These are phyloP conservation scores for Gryllus bimaculatus DNA, from an alignment of 1,140 invertebrate genomes.

Conservation along the genomic window DNA sequence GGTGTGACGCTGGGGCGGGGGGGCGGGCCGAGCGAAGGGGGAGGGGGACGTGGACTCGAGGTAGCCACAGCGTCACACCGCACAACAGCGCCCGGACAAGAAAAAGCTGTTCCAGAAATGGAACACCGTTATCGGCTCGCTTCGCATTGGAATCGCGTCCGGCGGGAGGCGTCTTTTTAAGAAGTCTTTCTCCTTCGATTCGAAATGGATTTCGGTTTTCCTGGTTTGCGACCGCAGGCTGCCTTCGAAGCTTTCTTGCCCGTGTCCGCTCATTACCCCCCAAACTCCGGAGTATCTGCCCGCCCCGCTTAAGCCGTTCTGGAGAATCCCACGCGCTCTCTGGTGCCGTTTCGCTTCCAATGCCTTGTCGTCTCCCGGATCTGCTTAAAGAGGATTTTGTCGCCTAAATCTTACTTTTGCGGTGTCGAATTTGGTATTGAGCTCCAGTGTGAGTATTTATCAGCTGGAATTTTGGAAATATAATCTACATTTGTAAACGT, in stretches of 20 bases:
- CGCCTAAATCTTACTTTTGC: not conserved
- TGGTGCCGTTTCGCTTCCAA: not conserved
- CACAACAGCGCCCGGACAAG: not conserved
- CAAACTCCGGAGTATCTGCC: not conserved
- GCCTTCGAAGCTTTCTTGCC: not conserved
- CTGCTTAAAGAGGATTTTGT: not conserved
- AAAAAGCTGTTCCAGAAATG: conserved; percentile 1
- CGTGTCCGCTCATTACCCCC: not conserved
- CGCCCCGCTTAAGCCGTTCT: not conserved
- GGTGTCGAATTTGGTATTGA: too few relatives aligned
- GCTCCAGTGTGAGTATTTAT: too few relatives aligned
- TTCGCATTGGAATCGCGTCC: conserved; percentile 2
- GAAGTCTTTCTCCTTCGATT: not conserved
- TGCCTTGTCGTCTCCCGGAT: not conserved
- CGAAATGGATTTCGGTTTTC: not conserved
- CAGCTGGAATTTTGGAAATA: too few relatives aligned
- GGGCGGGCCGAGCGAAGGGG: too few relatives aligned
- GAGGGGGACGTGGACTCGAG: not conserved
- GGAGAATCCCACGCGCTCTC: not conserved
- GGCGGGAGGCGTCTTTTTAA: not conserved
- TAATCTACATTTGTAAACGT: too few relatives aligned
- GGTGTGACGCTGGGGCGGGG: too few relatives aligned
- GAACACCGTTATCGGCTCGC: not conserved
- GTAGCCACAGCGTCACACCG: not conserved
- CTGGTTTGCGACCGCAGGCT: not conserved